Base-by-base conservation (phyloP, 2,797 vertebrate genomes). In the Dermochelys coriacea region DNA sequence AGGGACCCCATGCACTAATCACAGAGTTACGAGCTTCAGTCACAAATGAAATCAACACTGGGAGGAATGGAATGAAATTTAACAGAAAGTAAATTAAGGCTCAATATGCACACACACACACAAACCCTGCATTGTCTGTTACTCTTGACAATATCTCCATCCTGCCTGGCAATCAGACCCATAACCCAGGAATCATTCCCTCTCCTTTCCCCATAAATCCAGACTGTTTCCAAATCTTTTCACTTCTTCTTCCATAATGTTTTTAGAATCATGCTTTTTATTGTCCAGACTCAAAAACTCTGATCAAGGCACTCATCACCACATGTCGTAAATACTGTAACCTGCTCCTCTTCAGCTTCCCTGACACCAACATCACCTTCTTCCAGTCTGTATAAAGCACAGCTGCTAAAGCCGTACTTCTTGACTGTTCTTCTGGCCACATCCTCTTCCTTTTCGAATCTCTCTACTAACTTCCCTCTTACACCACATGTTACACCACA, bases 41-140 rank as follows among this genome's bases (percentile, higher is more conserved):
- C 86, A 93, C 82, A 64, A 93, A 97, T 94, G 93, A 96, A 95
- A 96, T 68, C 64, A 96, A 84, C 87, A 96, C 92, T 31, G 77
- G 95, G 93, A 93, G 91, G 84, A 95, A 91, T 51, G 37, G 87
- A 94, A 93, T 92, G 74, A 91, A 92, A 94, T 82, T 57, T 51
- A 86, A 3, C 91, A 91, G 84, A 27, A 47, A 90, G 96, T 91
- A 94, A 91, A 97, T 93, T 89, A 83, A 84, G 80, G 87, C 80
- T 94, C 88, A 92, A 93, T 31, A 80, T 68, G 57, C 55, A 83
- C 57, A 81, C 21, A 1, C 57, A 80, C 92, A 89, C 29, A 2
- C 79, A 92, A 86, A 84, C 54, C 90, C 77, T 71, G 5, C 9
- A 23, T 41, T 41, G n/a, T 71, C 68, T 71, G 37, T 71, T 71